Evolutionary conservation across 2,888 invertebrate species (phyloP), one percentile per base, ranked within the genome.

Genomic region (Ephialtes manifestator): DNA sequence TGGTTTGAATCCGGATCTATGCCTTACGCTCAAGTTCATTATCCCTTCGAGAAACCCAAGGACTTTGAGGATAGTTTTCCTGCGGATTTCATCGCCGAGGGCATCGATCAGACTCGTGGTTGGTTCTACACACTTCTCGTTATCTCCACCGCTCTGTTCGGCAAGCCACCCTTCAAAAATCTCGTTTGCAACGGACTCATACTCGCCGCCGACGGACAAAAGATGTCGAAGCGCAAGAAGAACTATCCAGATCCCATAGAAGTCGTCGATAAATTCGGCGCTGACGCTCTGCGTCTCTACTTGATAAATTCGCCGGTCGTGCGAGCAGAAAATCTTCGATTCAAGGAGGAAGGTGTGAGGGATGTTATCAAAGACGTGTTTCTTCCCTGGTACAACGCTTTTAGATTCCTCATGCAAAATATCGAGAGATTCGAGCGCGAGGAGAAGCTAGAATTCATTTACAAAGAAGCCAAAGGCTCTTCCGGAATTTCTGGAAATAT

Each of bases 1-100:
- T 99, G 99, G 99, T 99, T 99, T 94, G 99, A 99, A 94, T 99
- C 99, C 0, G 99, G 99, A 4, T 98, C 99, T 24, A 99, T 99
- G 99, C 99, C 99, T 0, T 99, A 99, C 92, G 99, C 99, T 0
- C 99, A 99, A 93, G 96, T 96, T 89, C 99, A 99, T 94, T 99
- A 98, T 94, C 99, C 99, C 0, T 99, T 99, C 94, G 98, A 99
- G 94, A 97, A 97, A 91, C 96, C 96, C 88, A 97, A 97, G 92
- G 97, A 97, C 79, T 99, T 99, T 94, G 97, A 98, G 86, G 97
- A 97, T 53, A 96, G 96, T 87, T 99, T 99, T 92, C 99, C 99
- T 0, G 99, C 99, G 0, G 99, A 99, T 95, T 99, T 99, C 92
- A 99, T 99, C 92, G 99, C 99, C n/a, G 99, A 99, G 95, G 99